Conservation (phyloP, 2,113 vertebrate species). For the Ovis canadensis region DNA sequence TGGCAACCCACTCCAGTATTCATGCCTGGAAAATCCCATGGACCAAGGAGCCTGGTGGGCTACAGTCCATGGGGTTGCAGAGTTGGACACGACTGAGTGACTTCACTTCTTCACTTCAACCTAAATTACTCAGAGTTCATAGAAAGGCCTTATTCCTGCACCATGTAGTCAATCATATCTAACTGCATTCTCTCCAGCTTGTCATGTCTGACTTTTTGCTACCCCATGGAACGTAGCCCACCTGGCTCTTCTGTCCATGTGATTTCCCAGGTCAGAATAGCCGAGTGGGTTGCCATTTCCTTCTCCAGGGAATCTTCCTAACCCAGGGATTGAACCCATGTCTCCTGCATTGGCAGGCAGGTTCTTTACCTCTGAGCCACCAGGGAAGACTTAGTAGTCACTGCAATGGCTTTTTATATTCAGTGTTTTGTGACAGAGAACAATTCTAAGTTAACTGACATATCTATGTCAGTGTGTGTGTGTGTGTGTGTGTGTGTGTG, state of each 20-base stretch:
- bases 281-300: neutral
- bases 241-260: neutral
- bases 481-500: neutral
- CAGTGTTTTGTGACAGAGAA: neutral
- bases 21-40: too few relatives aligned
- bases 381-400: neutral
- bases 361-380: neutral
- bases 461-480: neutral
- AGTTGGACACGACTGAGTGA: accelerated
- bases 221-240: neutral
- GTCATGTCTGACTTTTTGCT: neutral
- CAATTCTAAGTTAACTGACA: neutral
- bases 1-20: too few relatives aligned
- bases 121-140: neutral
- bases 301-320: neutral
- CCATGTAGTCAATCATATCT: accelerated
- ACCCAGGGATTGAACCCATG: neutral
- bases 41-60: too few relatives aligned
- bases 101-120: neutral
- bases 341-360: neutral
- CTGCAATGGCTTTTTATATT: neutral
- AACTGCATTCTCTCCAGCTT: neutral
- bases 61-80: too few relatives aligned
- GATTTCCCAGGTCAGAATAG: neutral
- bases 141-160: neutral